Evolutionary conservation across 1,140 invertebrate genomes (phyloP), one percentile per base, ranked within the genome.

Genomic region (Charaxes varanes): DNA sequence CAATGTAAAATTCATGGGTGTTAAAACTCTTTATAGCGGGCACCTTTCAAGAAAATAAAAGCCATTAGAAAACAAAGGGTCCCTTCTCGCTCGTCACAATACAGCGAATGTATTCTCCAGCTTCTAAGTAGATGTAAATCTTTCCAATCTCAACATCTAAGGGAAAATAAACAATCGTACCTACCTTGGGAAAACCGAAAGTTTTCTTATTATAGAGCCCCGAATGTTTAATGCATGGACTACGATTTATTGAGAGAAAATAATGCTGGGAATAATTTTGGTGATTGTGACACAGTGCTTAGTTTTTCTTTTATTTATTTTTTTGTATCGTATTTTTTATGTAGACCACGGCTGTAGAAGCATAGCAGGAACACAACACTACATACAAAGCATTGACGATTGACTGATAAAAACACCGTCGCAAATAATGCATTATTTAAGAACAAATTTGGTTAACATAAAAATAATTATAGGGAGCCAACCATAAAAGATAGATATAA

Each of bases 181-280:
- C 63, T 73, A 67, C 62, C 63, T 73, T 56, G 34, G 53, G 47
- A 40, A 57, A 57, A 53, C 50, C 46, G 53, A 59, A 77, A 67
- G 51, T 62, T 70, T 72, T 66, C 68, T 74, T 79, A 79, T 79
- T 79, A 79, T 77, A 72, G 70, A 69, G 62, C 59, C 54, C 44
- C 35, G 35, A 57, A 74, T 79, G 72, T 77, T 74, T 79, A 74
- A 79, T 79, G 62, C 60, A 79, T 79, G 70, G 70, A 48, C 30
- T 44, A 55, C 51, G 65, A 73, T 76, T 79, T 76, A 74, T 71
- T 59, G 58, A 43, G 58, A 59, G 49, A 65, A 66, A 67, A 68
- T 68, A 73, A 70, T 61, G 63, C 42, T 53, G 19, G 31, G 55
- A 58, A 69, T 72, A 62, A 71, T 73, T 77, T 61, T 35, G 34